Percentiles rank a stretch among this genome's conserved stretches.
These are phyloP conservation scores for Atherinomorus stipes DNA, from an alignment of 2,113 vertebrate species.

Conservation along the genomic window DNA sequence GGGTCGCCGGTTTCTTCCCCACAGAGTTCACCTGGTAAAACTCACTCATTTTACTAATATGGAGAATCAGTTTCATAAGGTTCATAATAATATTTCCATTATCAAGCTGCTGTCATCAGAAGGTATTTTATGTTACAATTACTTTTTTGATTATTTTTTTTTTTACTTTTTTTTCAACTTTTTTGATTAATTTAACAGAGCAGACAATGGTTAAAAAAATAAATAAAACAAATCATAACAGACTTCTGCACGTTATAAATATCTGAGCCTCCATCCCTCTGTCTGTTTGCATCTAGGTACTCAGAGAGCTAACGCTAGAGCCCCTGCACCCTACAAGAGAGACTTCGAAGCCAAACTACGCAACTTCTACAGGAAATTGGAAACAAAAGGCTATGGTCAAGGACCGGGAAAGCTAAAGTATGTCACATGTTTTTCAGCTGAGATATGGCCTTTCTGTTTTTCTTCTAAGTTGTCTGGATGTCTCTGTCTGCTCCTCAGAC, in stretches of 20 bases:
- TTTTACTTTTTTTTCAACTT: too few species aligned
- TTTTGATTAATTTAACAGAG: too few species aligned
- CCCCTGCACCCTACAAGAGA: constrained; percentile 96
- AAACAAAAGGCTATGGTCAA: constrained; percentile 98
- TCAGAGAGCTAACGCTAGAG: constrained; percentile 88
- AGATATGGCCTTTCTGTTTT: neutral
- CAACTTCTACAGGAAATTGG: constrained; percentile 98
- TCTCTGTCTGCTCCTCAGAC: constrained; percentile 89
- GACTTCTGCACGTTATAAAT: too few species aligned
- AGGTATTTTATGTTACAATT: too few species aligned
- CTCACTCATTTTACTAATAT: neutral
- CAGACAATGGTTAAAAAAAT: too few species aligned
- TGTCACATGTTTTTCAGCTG: constrained; percentile 55
- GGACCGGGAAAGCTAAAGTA: constrained; percentile 99
- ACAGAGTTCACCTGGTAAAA: constrained; percentile 95
- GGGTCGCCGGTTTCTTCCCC: constrained; percentile 96
- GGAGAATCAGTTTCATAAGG: too few species aligned
- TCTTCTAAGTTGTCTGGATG: too few species aligned
- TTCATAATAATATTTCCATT: too few species aligned
- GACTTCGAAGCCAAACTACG: constrained; percentile 98
- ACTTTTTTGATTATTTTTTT: too few species aligned
- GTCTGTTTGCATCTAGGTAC: constrained; percentile 81
- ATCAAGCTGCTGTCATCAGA: too few species aligned
- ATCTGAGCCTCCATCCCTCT: neutral
- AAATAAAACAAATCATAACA: too few species aligned